Base-by-base conservation (phyloP, 1,140 invertebrate genomes). In the Drosophila erecta region DNA sequence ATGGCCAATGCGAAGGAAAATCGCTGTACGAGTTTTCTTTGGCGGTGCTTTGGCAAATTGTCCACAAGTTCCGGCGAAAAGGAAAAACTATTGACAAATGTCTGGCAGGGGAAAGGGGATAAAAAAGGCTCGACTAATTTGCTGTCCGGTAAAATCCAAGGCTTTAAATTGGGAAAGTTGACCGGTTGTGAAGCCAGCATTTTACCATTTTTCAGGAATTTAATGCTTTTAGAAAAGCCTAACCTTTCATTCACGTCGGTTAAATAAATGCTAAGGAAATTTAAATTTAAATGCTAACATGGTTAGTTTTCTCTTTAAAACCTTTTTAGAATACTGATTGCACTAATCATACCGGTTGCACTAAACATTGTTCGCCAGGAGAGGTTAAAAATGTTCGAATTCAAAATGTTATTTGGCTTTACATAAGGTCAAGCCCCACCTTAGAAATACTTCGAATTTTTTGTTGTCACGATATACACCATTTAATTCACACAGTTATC, bases 11-110 rank as follows among this genome's bases (percentile, higher is more conserved):
- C 67, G 46, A 79, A 67, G 53, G 79, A 59, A 67, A 78, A 83
- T 58, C 53, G 66, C 49, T 79, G 58, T 53, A 65, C 59, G 38
- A 78, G 59, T 73, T 83, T 58, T 40, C 47, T 49, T 51, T 14
- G 15, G 17, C 49, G 3, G 59, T 30, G 33, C 22, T 49, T 47
- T 50, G 22, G 44, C 43, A 73, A 78, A 72, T 55, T 53, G 49
- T 59, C 17, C 33, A 50, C 50, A 35, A 81, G 73, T 86, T 81
- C 81, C 81, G 81, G 77, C 61, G 41, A 51, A 70, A 69, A 33
- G 41, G 27, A 54, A 70, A 55, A 76, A 65, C 40, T 46, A 57
- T 75, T 80, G 71, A 70, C 61, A 73, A 81, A 75, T 79, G 70
- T 15, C 30, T 30, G n/a, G 4, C 35, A 33, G 38, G 20, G 2